phyloP scores from a whole-genome alignment of 2,113 vertebrate genomes.

The Rhinopomastus cyanomelas region DNA sequence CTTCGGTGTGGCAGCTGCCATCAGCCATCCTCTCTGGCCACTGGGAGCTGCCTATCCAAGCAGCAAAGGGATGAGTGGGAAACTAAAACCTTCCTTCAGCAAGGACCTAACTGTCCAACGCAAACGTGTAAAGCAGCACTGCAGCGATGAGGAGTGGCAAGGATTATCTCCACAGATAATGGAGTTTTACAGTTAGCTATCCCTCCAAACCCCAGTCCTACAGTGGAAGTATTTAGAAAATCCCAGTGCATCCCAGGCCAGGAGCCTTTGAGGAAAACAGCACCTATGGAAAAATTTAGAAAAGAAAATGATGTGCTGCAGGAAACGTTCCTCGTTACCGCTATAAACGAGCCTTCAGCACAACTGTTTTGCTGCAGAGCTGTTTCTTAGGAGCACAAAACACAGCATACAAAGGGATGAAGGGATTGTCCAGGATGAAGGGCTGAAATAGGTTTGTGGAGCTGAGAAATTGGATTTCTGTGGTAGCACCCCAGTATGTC shows the following conservation, averaged over 20 bases:
- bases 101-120: background rate
- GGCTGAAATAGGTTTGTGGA: background rate
- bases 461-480: background rate
- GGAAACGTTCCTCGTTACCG: background rate
- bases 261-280: background rate
- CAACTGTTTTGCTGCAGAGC: background rate
- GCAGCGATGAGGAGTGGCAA: background rate
- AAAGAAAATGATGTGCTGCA: background rate
- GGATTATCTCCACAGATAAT: background rate
- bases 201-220: background rate
- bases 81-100: background rate
- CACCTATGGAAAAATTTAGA: background rate
- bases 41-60: background rate
- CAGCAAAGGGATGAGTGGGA: background rate
- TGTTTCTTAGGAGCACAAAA: background rate
- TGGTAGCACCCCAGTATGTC: too few species aligned
- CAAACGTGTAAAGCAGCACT: background rate
- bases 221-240: background rate
- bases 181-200: background rate
- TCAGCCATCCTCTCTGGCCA: background rate
- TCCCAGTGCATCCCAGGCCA: background rate
- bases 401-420: background rate
- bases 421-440: background rate
- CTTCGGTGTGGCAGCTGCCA: background rate
- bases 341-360: background rate